Base-by-base conservation (phyloP, 2,888 invertebrate species). In the Papilio elwesi region DNA sequence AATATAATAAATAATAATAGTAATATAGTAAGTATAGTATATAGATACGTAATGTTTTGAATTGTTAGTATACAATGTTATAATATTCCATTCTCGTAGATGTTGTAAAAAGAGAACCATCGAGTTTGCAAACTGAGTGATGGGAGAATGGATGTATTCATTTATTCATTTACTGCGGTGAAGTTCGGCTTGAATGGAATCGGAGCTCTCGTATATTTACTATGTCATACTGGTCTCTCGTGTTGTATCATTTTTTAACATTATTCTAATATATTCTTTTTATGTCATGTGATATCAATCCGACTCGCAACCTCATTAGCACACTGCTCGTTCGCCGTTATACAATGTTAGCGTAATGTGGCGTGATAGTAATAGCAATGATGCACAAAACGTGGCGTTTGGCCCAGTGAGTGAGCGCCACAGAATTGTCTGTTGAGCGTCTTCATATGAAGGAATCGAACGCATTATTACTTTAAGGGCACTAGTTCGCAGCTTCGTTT, bases 401-500 rank as follows among this genome's bases (percentile, higher is more conserved):
- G n/a, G 38, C 36, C 59, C 36, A 59, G 38, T 59, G 59, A 59
- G 38, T 59, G 26, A 26, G 38, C n/a, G 38, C n/a, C 59, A 59
- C 36, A n/a, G n/a, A 59, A 59, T 38, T n/a, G 26, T 13, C 38
- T 1, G 9, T 9, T 2, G 13, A 13, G 13, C 36, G n/a, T 38
- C 38, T n/a, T 13, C 13, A 59, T 13, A 59, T 36, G n/a, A 38
- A 59, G 9, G 38, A 59, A 59, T 5, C 9, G 9, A 59, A 59
- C 36, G n/a, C 12, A 38, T 55, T 26, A 16, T 26, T 59, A 11
- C 59, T 59, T n/a, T 38, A 38, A 38, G 59, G 59, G 59, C 59
- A n/a, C 59, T 59, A 59, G 59, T 38, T 38, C 38, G n/a, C 38
- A 38, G 59, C 38, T 59, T 59, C 36, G 59, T 59, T 59, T 59